phyloP scores from a whole-genome alignment of 2,113 vertebrate genomes.

The Oryzias curvinotus region DNA sequence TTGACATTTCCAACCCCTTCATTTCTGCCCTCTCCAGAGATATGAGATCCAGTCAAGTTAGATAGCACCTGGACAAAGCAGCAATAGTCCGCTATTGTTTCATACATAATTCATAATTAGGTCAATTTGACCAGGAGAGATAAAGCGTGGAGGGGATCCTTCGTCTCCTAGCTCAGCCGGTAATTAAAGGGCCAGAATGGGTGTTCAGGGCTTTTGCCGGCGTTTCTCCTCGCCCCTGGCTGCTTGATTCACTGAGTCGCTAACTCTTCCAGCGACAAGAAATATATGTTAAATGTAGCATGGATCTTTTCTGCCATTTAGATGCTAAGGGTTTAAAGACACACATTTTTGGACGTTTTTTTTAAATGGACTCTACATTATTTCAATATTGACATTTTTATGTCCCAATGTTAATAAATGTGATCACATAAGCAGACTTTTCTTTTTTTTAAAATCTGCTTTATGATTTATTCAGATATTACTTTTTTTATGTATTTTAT shows the following conservation, averaged over 20 bases:
- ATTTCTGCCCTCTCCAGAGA: conserved; percentile 51
- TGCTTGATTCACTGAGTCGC: conserved; percentile 16
- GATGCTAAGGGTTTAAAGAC: background rate
- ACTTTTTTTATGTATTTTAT: too few relatives aligned
- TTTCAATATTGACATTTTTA: too few relatives aligned
- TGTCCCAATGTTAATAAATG: too few relatives aligned
- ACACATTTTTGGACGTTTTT: background rate
- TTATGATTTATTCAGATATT: too few relatives aligned
- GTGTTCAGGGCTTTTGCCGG: conserved; percentile 28
- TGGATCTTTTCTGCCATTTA: conserved; percentile 17
- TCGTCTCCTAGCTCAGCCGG: conserved; percentile 38
- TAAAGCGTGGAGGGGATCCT: conserved; percentile 44
- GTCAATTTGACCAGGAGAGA: conserved; percentile 48
- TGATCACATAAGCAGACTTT: too few relatives aligned
- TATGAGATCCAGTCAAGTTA: conserved; percentile 29
- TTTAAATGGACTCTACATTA: background rate
- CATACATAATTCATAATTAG: conserved; percentile 56
- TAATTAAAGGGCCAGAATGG: conserved; percentile 60
- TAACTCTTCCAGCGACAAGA: conserved; percentile 6
- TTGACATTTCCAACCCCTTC: conserved; percentile 55
- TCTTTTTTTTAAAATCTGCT: too few relatives aligned
- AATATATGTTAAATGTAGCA: conserved; percentile 9
- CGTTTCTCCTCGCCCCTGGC: conserved; percentile 9
- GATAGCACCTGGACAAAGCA: conserved; percentile 50
- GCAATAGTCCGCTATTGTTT: conserved; percentile 49